A percentile compares a stretch with the other conserved stretches of the same genome.
Conservation (phyloP, 2,888 invertebrate genomes). For the Cepaea hortensis region DNA sequence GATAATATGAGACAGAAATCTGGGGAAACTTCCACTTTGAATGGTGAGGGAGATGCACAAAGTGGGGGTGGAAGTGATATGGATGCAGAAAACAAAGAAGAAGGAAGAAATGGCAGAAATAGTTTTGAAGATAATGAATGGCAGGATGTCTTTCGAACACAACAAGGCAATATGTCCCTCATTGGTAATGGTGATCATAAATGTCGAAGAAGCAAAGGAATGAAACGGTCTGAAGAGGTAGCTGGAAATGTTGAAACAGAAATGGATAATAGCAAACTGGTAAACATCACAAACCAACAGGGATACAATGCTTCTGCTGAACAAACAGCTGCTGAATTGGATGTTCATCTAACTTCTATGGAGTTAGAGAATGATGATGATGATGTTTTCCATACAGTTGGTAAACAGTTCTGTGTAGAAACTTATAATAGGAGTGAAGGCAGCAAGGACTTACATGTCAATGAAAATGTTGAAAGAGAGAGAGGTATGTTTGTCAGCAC, state of each 20-base stretch:
- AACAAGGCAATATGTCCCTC: too few species aligned
- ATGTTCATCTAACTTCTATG: neutral
- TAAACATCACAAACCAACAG: neutral
- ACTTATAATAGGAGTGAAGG: neutral
- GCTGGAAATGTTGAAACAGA: neutral
- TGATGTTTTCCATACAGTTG: too few species aligned
- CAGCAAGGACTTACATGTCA: neutral
- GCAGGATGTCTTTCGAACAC: too few species aligned
- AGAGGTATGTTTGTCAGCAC: neutral
- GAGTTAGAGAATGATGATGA: neutral
- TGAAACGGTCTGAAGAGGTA: neutral
- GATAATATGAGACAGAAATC: conserved; percentile 15
- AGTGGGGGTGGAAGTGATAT: neutral
- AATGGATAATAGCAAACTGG: too few species aligned
- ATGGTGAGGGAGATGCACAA: neutral
- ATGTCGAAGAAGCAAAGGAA: neutral
- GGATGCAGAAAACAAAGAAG: neutral
- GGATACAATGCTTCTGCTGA: too few species aligned
- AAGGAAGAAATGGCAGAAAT: neutral
- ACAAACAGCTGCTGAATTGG: too few species aligned
- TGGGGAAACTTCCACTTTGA: neutral
- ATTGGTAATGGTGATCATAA: neutral
- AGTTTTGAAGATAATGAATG: neutral
- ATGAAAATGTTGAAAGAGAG: neutral
- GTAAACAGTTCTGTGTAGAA: neutral